A percentile compares a stretch with the other conserved stretches of the same genome.
Evolutionary conservation across 2,113 vertebrate species (phyloP).

Genomic region (Platysternon megacephalum): DNA sequence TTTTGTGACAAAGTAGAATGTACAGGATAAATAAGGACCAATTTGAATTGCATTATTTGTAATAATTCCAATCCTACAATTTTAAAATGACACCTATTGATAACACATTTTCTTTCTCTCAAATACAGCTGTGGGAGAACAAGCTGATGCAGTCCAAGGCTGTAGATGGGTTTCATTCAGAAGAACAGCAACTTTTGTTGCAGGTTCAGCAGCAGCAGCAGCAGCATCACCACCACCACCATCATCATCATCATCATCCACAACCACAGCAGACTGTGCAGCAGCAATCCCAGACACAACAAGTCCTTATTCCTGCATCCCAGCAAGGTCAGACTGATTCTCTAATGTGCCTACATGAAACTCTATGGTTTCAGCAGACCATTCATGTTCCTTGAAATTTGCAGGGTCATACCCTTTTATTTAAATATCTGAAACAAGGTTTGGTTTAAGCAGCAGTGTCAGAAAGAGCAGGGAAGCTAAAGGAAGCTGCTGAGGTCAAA

Average conservation of each 20-base stretch:
- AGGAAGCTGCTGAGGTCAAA: not conserved
- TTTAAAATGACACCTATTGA: not conserved
- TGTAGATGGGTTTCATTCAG: constrained; percentile 97
- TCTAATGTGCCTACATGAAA: not conserved
- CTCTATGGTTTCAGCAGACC: not conserved
- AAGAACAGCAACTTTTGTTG: constrained; percentile 93
- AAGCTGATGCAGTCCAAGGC: constrained; percentile 98
- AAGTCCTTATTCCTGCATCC: constrained; percentile 90
- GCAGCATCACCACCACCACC: constrained; percentile 84
- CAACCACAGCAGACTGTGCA: constrained; percentile 78
- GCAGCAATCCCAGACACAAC: constrained; percentile 79
- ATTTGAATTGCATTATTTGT: not conserved
- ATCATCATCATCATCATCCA: constrained; percentile 79
- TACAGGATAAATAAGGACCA: not conserved
- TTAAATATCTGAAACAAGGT: not conserved
- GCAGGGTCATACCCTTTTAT: constrained; percentile 31
- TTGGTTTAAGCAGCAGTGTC: not conserved
- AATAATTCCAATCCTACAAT: not conserved
- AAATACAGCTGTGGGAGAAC: constrained; percentile 93
- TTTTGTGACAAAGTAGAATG: not conserved
- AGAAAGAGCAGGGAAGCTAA: not conserved
- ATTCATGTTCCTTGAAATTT: constrained; percentile 51
- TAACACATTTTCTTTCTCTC: constrained; percentile 40
- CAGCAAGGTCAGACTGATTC: constrained; percentile 87
- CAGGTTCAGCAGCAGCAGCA: constrained; percentile 87